These are phyloP conservation scores for Scaptomyza cyrtandrae DNA, from an alignment of 2,888 invertebrate species.

Conservation along the genomic window DNA sequence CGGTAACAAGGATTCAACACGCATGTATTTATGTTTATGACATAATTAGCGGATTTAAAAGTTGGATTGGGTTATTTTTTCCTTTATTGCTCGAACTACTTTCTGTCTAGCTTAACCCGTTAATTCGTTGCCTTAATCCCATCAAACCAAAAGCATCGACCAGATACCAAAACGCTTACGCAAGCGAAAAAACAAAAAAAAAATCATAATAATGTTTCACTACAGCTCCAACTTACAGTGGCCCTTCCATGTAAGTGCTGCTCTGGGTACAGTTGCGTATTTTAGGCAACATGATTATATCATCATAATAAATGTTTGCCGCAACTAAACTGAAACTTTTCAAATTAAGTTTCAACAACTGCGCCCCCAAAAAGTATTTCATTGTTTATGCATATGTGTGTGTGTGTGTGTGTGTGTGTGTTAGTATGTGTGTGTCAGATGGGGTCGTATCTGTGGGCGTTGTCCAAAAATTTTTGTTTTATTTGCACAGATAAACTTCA, in stretches of 20 bases:
- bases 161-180: slow-evolving; percentile 41
- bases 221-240: neutral
- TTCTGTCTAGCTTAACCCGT: slow-evolving; percentile 32
- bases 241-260: slow-evolving; percentile 14
- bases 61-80: slow-evolving; percentile 43
- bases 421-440: slow-evolving; percentile 2
- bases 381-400: slow-evolving; percentile 42
- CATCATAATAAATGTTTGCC: slow-evolving; percentile 78
- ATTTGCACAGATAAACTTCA: slow-evolving; percentile 64
- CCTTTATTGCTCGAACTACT: slow-evolving; percentile 1
- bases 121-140: slow-evolving; percentile 21
- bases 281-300: slow-evolving; percentile 71
- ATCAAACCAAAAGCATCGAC: neutral
- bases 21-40: neutral
- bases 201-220: slow-evolving; percentile 7
- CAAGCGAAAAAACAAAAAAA: slow-evolving; percentile 33
- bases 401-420: neutral
- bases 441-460: slow-evolving; percentile 44
- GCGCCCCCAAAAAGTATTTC: slow-evolving; percentile 57
- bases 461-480: slow-evolving; percentile 58
- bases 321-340: slow-evolving; percentile 73
- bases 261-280: slow-evolving; percentile 64
- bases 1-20: slow-evolving; percentile 44
- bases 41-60: slow-evolving; percentile 44
- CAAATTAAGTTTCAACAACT: slow-evolving; percentile 72